These are phyloP conservation scores for Halcyon senegalensis DNA, from an alignment of 2,113 vertebrate species.

Conservation along the genomic window DNA sequence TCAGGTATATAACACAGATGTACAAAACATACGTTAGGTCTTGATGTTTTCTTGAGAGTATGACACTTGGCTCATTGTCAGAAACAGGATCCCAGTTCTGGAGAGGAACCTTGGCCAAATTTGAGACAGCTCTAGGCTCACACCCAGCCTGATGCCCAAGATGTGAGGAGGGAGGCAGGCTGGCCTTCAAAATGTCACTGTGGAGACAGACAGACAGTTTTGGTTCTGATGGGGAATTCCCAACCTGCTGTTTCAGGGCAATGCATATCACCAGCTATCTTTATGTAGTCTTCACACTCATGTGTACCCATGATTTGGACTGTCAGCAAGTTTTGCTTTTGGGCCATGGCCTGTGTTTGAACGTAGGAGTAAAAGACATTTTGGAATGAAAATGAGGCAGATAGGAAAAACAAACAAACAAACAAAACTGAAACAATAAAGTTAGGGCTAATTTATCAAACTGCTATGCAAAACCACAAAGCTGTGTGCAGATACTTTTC, in stretches of 20 bases:
- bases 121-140: background rate
- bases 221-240: rapidly evolving
- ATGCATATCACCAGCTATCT: rapidly evolving
- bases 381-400: background rate
- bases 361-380: background rate
- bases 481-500: background rate
- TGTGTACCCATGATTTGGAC: background rate
- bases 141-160: background rate
- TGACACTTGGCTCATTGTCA: background rate
- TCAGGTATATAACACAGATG: background rate
- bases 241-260: background rate
- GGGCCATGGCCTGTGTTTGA: background rate
- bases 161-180: background rate
- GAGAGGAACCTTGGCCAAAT: background rate
- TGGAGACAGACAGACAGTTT: background rate
- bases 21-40: background rate
- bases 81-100: background rate
- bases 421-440: background rate
- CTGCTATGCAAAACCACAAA: background rate
- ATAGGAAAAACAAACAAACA: background rate
- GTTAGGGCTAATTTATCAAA: background rate
- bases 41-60: rapidly evolving
- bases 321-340: background rate
- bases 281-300: background rate
- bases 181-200: background rate